phyloP scores from a whole-genome alignment of 2,888 invertebrate species.

The Sclerodermus sp. region DNA sequence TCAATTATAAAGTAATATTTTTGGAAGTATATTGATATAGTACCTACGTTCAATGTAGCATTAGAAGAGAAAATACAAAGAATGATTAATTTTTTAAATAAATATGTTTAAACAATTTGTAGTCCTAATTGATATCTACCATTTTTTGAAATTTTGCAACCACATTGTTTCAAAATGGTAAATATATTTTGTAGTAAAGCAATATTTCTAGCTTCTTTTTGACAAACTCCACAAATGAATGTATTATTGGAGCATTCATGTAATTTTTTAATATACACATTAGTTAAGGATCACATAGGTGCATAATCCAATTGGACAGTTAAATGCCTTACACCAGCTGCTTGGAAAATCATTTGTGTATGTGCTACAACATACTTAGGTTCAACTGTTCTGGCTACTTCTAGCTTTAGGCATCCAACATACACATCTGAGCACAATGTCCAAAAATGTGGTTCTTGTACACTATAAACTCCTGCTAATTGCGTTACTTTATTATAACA shows the following conservation, averaged over 20 bases:
- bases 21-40: background rate
- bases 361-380: constrained; percentile 90
- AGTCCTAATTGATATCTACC: constrained; percentile 30
- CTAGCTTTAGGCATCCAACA: constrained; percentile 90
- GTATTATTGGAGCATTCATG: constrained; percentile 23
- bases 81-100: constrained; percentile 8
- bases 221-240: constrained; percentile 37
- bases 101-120: constrained; percentile 33
- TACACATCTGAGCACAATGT: constrained; percentile 93
- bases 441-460: constrained; percentile 98
- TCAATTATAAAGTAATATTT: too few species aligned
- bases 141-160: constrained; percentile 20
- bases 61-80: background rate
- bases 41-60: background rate
- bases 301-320: constrained; percentile 93
- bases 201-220: constrained; percentile 27
- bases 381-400: constrained; percentile 92
- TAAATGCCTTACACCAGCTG: constrained; percentile 87
- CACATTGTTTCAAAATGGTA: constrained; percentile 28
- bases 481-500: constrained; percentile 89
- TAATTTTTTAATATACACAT: constrained; percentile 18
- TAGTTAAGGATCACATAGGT: constrained; percentile 65
- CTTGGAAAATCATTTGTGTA: constrained; percentile 91
- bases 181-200: constrained; percentile 29
- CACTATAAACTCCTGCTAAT: constrained; percentile 90